These are phyloP conservation scores for Holcopasites calliopsidis DNA, from an alignment of 1,140 invertebrate genomes.

Conservation along the genomic window DNA sequence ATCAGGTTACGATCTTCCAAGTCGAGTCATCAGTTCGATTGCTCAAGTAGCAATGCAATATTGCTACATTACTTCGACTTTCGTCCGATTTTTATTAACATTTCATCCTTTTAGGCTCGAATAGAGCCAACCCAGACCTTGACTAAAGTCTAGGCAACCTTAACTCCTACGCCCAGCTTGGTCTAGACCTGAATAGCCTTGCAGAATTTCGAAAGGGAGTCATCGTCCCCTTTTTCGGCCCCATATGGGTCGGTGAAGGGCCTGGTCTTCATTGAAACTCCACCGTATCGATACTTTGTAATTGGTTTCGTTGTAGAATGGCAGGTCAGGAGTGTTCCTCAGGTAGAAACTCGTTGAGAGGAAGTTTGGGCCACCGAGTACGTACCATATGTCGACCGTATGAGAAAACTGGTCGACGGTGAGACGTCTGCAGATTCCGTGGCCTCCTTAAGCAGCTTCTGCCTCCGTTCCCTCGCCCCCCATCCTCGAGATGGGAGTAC, in stretches of 20 bases:
- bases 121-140: not conserved
- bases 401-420: conserved; percentile 70
- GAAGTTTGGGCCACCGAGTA: conserved; percentile 60
- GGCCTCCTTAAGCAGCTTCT: conserved; percentile 66
- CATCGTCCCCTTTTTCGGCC: no score
- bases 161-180: no score
- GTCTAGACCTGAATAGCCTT: not conserved
- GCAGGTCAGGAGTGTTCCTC: not conserved
- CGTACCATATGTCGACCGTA: conserved; percentile 70
- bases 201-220: not conserved
- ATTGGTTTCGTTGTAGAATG: not conserved
- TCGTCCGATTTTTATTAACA: no score
- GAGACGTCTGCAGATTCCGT: conserved; percentile 66
- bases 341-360: not conserved
- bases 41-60: no score
- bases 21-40: not conserved
- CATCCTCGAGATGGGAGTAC: conserved; percentile 36
- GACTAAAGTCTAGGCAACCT: not conserved
- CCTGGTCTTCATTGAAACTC: no score
- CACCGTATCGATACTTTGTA: not conserved
- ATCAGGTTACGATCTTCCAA: not conserved
- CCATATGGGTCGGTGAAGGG: not conserved
- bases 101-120: not conserved
- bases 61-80: not conserved
- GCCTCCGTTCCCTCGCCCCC: conserved; percentile 41